Evolutionary conservation across 1,140 invertebrate species (phyloP), one percentile per base, ranked within the genome.

Genomic region (Ips typographus): DNA sequence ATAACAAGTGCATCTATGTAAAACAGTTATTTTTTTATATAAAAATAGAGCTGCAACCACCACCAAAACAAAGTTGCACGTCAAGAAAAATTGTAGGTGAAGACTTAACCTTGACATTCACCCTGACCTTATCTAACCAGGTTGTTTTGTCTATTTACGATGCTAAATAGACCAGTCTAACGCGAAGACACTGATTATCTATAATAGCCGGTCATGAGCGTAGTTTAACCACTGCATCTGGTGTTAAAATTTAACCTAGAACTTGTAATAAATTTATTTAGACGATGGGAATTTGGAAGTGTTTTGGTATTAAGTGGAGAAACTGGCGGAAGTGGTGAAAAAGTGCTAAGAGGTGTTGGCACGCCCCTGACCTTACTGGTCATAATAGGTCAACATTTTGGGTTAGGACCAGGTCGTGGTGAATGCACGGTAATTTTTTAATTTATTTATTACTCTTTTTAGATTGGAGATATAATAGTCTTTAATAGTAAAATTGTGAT

Each of bases 121-220:
- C 62, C 62, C 40, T 65, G 62, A 65, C 62, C 62, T 55, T 65
- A 65, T 65, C 62, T 65, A 65, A 65, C 22, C 52, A 65, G 52
- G 51, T 65, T 56, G n/a, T 43, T 55, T 56, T 53, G 51, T 49
- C 22, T 56, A 56, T 56, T 61, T 49, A 22, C 22, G 57, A 36
- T 56, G 22, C 37, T 55, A 55, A 59, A 40, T 40, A 42, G 57
- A 36, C 40, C 8, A 59, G n/a, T 55, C 41, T 59, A 59, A 8
- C 57, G 38, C 38, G 8, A 59, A 59, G 57, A 42, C 6, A 42
- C 5, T 36, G 6, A 56, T 56, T 56, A 37, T 56, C n/a, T 37
- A 7, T 36, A 36, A 56, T 40, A 37, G 22, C 38, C n/a, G 40
- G 2, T 3, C 7, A 22, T 42, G 8, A 42, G 52, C 52, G 52